Percentiles rank a stretch among this genome's conserved stretches.
Evolutionary conservation across 1,140 invertebrate genomes (phyloP).

Genomic region (Rhopalosiphum padi): DNA sequence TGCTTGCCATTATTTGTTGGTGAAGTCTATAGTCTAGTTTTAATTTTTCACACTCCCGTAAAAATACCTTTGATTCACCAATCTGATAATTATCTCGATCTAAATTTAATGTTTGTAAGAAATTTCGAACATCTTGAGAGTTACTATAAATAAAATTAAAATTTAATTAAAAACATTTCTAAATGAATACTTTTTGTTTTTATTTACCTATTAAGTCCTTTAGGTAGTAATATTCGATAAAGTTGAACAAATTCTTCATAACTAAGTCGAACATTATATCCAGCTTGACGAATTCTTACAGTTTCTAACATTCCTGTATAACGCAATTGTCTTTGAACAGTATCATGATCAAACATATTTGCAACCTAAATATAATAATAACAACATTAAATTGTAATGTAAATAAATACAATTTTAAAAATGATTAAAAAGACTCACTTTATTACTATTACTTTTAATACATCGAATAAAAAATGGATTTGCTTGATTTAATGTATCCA

Average conservation of each 20-base stretch:
- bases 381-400: background rate
- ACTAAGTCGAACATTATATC: constrained; percentile 91
- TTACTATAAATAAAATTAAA: constrained; percentile 66
- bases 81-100: constrained; percentile 92
- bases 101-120: constrained; percentile 80
- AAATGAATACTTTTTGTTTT: background rate
- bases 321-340: constrained; percentile 82
- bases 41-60: constrained; percentile 93
- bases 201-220: constrained; percentile 74
- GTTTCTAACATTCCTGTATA: constrained; percentile 98
- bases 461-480: constrained; percentile 97
- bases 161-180: background rate
- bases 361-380: constrained; percentile 69
- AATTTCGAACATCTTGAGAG: constrained; percentile 80
- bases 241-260: constrained; percentile 95
- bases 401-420: background rate
- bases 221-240: constrained; percentile 88
- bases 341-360: constrained; percentile 92
- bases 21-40: constrained; percentile 90
- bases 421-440: constrained; percentile 67
- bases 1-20: constrained; percentile 91
- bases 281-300: constrained; percentile 91
- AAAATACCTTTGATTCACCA: constrained; percentile 88
- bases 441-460: constrained; percentile 94
- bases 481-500: constrained; percentile 93